Evolutionary conservation across 1,140 invertebrate genomes (phyloP).

Genomic region (Drosophila quadrilineata): DNA sequence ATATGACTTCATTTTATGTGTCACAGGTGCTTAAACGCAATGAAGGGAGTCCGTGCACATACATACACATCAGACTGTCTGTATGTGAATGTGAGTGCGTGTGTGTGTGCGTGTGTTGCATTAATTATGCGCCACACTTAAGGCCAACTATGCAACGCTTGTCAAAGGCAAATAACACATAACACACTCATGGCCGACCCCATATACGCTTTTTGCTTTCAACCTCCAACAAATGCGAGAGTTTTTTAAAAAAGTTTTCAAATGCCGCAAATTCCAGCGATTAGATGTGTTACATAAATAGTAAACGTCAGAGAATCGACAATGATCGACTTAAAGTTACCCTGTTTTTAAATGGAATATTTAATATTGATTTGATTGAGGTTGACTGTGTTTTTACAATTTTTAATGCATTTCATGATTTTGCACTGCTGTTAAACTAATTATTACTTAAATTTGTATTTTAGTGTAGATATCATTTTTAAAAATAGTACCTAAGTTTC

Average conservation of each 20-base stretch:
- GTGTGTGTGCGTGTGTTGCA: constrained; percentile 37
- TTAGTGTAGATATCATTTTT: too few relatives aligned
- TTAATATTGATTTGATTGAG: not conserved
- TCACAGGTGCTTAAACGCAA: constrained; percentile 49
- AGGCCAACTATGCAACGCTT: constrained; percentile 43
- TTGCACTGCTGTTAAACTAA: not conserved
- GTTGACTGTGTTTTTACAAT: too few relatives aligned
- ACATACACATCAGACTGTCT: not conserved
- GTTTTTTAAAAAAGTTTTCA: constrained; percentile 24
- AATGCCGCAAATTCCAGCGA: constrained; percentile 55
- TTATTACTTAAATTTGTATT: too few relatives aligned
- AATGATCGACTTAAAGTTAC: not conserved
- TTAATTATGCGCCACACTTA: constrained; percentile 46
- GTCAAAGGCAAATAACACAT: constrained; percentile 23
- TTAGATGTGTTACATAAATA: constrained; percentile 53
- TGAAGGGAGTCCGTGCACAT: not conserved
- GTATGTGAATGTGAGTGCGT: not conserved
- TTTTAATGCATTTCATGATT: not conserved
- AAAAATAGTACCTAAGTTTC: too few relatives aligned
- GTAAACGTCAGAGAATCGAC: not conserved
- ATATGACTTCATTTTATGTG: constrained; percentile 58
- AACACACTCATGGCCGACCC: not conserved
- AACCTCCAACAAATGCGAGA: not conserved
- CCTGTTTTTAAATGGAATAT: not conserved
- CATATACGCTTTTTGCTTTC: too few relatives aligned